Evolutionary conservation across 2,888 invertebrate genomes (phyloP), one percentile per base, ranked within the genome.

Genomic region (Leptopterna dolabrata): DNA sequence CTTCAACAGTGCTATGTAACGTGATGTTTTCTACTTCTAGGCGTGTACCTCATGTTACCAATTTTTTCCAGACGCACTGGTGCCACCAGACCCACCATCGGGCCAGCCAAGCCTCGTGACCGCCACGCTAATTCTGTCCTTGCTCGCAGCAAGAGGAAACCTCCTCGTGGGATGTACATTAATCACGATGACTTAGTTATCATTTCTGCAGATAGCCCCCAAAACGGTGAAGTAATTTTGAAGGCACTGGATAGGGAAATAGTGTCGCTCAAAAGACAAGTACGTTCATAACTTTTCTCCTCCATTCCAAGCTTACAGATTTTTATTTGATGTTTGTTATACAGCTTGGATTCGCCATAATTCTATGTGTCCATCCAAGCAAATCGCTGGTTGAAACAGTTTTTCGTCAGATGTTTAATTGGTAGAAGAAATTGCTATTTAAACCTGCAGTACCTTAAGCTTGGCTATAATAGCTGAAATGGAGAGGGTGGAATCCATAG

Each of bases 111-210:
- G 90, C 93, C 90, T 19, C 89, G 90, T n/a, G 90, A 90, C 84
- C 90, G 94, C 90, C 93, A 91, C 83, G 90, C 90, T 47, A 90
- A 90, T 81, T 89, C 90, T 71, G 90, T 91, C 45, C 89, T 91
- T 41, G 90, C 91, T 47, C 91, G 91, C 29, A 93, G 93, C 91
- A 93, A 94, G 91, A 95, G 97, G 91, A 96, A 97, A 92, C 96
- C 98, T 91, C 98, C 98, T 89, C 96, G 96, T 91, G 98, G 98
- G 93, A 98, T 99, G 96, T 97, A 97, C 94, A 96, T 99, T 93
- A 98, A 97, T 94, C 97, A 98, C 93, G 98, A 98, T 93, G 98
- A 98, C 94, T 94, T 99, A 92, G 96, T 97, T 90, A 95, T 96
- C 90, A 95, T 99, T 94, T 98, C 98, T 89, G 95, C 95, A 89